Conservation (phyloP, 1,140 invertebrate genomes). For the Anoplolepis gracilipes region DNA sequence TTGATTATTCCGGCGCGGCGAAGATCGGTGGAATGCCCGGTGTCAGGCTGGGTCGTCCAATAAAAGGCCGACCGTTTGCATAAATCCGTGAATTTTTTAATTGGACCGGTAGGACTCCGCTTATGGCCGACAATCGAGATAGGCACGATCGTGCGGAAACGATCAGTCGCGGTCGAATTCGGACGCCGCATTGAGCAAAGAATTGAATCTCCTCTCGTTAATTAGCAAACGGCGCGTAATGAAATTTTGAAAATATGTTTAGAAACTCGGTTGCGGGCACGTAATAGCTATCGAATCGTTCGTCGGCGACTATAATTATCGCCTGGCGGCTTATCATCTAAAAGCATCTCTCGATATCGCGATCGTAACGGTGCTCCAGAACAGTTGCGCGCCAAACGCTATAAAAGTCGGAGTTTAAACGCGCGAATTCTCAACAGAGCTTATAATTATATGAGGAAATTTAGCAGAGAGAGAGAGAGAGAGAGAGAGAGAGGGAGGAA, state of each 20-base stretch:
- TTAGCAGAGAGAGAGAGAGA: not conserved
- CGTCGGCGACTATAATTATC: slow-evolving; percentile 33
- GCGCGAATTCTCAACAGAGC: slow-evolving; percentile 13
- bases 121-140: slow-evolving; percentile 64
- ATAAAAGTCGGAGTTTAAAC: slow-evolving; percentile 38
- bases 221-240: slow-evolving; percentile 59
- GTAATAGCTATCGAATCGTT: not conserved
- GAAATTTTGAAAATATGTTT: slow-evolving; percentile 60
- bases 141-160: slow-evolving; percentile 58
- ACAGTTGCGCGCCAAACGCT: slow-evolving; percentile 14
- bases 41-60: slow-evolving; percentile 17
- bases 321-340: not conserved
- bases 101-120: slow-evolving; percentile 63
- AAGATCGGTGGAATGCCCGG: slow-evolving; percentile 50
- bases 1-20: slow-evolving; percentile 60
- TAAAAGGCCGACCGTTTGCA: slow-evolving; percentile 71
- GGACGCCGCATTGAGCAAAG: not conserved
- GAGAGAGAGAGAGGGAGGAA: too few relatives aligned
- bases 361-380: slow-evolving; percentile 40
- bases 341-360: slow-evolving; percentile 21
- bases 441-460: not conserved
- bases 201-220: slow-evolving; percentile 64
- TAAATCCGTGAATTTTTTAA: slow-evolving; percentile 74
- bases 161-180: slow-evolving; percentile 34
- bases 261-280: not conserved